Conservation (phyloP, 1,140 invertebrate species). For the Megathymus violae region DNA sequence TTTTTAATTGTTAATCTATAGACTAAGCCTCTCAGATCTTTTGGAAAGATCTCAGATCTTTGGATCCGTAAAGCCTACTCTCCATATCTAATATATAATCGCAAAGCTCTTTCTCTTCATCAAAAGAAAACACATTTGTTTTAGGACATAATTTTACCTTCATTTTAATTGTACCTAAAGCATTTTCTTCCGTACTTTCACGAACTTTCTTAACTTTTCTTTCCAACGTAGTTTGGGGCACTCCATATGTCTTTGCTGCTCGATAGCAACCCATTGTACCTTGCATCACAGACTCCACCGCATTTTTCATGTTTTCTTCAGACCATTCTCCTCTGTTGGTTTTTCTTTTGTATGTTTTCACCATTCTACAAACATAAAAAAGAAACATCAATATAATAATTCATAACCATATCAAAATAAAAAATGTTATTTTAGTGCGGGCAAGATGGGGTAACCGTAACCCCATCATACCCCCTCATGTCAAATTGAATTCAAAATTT, state of each 20-base stretch:
- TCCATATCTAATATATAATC: conserved; percentile 47
- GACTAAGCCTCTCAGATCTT: conserved; percentile 39
- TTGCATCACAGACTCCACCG: conserved; percentile 43
- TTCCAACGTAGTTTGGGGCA: conserved; percentile 37
- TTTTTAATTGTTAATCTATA: conserved; percentile 36
- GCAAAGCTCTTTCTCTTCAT: conserved; percentile 45
- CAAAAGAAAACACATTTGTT: conserved; percentile 32
- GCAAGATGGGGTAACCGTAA: neutral
- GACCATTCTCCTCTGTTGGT: conserved; percentile 52
- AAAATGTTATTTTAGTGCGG: neutral
- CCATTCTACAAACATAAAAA: conserved; percentile 35
- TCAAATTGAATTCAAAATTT: neutral
- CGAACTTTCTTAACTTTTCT: conserved; percentile 27
- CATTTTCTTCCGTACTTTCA: conserved; percentile 1
- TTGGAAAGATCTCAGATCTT: too few species aligned
- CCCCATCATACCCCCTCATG: neutral
- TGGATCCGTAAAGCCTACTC: conserved; percentile 44
- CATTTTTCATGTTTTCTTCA: conserved; percentile 52
- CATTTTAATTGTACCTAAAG: conserved; percentile 3
- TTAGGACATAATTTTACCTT: conserved; percentile 37
- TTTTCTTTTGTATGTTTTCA: conserved; percentile 48
- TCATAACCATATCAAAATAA: neutral
- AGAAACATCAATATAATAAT: conserved; percentile 2
- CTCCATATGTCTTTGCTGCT: conserved; percentile 41
- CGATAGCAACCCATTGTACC: conserved; percentile 44